A percentile compares a stretch with the other conserved stretches of the same genome.
phyloP scores from a whole-genome alignment of 2,797 vertebrate genomes.

The Peromyscus nudipes region DNA sequence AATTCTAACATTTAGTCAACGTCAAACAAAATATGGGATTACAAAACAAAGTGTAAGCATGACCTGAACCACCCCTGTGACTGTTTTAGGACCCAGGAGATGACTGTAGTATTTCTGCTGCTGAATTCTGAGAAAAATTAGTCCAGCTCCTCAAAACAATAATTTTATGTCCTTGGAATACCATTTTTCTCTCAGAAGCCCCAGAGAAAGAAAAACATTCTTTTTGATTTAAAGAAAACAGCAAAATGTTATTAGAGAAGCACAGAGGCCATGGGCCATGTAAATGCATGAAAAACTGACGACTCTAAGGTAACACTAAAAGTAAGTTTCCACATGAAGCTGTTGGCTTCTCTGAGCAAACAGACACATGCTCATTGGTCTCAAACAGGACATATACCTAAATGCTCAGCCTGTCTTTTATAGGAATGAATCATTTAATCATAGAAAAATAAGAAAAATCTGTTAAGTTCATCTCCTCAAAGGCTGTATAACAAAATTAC shows the following conservation, averaged over 20 bases:
- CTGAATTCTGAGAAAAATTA: constrained; percentile 50
- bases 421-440: not conserved
- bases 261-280: not conserved
- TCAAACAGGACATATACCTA: not conserved
- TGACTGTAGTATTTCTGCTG: not conserved
- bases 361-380: not conserved
- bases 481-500: not conserved
- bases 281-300: not conserved
- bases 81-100: not conserved
- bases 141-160: not conserved
- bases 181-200: not conserved
- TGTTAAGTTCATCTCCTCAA: not conserved
- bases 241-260: not conserved
- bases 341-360: constrained; percentile 11
- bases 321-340: not conserved
- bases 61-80: not conserved
- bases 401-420: not conserved
- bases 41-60: not conserved
- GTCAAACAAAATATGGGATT: not conserved
- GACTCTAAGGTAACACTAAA: not conserved
- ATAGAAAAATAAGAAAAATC: not conserved
- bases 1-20: constrained; percentile 6
- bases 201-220: not conserved
- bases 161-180: not conserved
- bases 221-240: not conserved